Base-by-base conservation (phyloP, 1,140 invertebrate genomes). In the Dinothrombium tinctorium region DNA sequence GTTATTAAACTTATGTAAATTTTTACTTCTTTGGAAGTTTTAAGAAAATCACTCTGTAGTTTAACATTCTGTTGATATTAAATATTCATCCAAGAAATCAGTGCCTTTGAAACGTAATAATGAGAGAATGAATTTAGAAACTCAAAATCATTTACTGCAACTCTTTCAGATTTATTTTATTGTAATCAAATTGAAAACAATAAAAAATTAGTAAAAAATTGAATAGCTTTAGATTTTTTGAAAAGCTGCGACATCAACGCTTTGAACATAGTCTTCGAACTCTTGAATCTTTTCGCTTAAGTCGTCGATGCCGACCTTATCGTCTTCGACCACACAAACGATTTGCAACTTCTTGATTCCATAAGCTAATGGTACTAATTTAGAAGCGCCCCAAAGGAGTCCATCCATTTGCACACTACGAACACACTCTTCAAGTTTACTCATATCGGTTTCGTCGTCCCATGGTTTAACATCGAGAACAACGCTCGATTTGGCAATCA, bases 391-490 rank as follows among this genome's bases (percentile, higher is more conserved):
- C 87, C 87, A 95, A 12, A 90, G 53, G 23, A 94, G 67, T 40
- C 89, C 89, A 54, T 92, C 84, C 51, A 69, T 71, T 43, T 55
- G 51, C 48, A 96, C 76, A 25, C 66, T 67, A 49, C 84, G 69
- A 0, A 95, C 84, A 48, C 60, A 51, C 20, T 68, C 58, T 61
- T 95, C 87, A 67, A 95, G 69, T 47, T 64, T 65, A 44, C 69
- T 68, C 73, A 95, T 81, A 51, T 94, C 76, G 17, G 87, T 95
- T 59, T 90, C 83, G 68, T 95, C 87, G 58, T 84, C 84, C 87
- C 87, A 95, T 11, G 86, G 86, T 56, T 95, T 95, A 0, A 94
- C 76, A 61, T 95, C 89, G 33, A 95, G 61, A 24, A 95, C 70
- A 29, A 96, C 74, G 55, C 71, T 83, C 1, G 87, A 94, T 58